phyloP scores from a whole-genome alignment of 2,113 vertebrate genomes.

The Pao palembangensis region DNA sequence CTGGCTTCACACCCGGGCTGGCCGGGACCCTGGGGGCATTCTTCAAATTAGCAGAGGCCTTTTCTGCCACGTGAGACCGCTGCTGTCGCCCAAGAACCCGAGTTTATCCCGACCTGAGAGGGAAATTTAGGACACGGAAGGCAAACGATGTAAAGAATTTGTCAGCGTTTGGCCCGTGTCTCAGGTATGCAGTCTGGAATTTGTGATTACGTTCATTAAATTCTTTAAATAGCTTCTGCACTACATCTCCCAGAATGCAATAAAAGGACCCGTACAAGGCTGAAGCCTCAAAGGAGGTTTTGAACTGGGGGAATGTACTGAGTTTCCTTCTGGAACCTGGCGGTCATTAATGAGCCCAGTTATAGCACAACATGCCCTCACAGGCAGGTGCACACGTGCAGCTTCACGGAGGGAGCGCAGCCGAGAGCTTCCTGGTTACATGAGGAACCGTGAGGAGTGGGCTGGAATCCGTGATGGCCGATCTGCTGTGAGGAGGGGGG shows the following conservation, averaged over 20 bases:
- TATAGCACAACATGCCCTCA: too few relatives aligned
- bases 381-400: too few relatives aligned
- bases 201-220: too few relatives aligned
- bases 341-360: too few relatives aligned
- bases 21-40: slow-evolving; percentile 21
- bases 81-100: slow-evolving; percentile 1
- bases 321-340: too few relatives aligned
- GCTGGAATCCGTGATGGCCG: slow-evolving; percentile 68
- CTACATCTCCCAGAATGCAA: slow-evolving; percentile 17
- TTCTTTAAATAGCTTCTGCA: too few relatives aligned
- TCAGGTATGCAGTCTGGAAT: too few relatives aligned
- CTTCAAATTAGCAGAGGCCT: slow-evolving; percentile 46
- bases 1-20: slow-evolving; percentile 40
- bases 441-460: slow-evolving; percentile 58
- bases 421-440: slow-evolving; percentile 48
- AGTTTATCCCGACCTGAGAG: neutral
- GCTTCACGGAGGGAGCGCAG: slow-evolving; percentile 38
- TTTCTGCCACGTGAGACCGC: slow-evolving; percentile 27
- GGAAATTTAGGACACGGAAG: neutral
- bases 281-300: too few relatives aligned
- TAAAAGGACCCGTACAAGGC: too few relatives aligned
- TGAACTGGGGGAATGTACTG: too few relatives aligned
- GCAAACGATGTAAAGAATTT: neutral
- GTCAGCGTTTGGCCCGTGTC: too few relatives aligned
- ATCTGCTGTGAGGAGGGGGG: slow-evolving; percentile 47